phyloP scores from a whole-genome alignment of 2,113 vertebrate genomes.

The Macquaria australasica region DNA sequence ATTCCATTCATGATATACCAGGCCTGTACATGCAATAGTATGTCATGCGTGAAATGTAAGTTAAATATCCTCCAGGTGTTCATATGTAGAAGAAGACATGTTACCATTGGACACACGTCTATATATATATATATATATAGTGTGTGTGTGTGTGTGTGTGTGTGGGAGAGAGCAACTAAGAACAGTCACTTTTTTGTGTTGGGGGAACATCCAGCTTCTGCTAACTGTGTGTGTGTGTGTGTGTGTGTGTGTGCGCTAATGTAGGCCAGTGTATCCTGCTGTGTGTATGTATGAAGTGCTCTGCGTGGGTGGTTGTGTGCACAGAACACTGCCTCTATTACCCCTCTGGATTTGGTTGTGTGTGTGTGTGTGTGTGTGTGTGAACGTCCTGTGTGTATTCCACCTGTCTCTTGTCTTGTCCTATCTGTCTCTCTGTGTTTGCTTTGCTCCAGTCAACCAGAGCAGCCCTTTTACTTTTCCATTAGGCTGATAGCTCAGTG shows the following conservation, averaged over 20 bases:
- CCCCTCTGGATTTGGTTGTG: conserved; percentile 16
- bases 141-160: not conserved
- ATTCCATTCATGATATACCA: conserved; percentile 31
- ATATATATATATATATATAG: not conserved
- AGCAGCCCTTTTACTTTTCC: conserved; percentile 72
- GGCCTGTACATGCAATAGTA: conserved; percentile 35
- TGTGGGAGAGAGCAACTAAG: not conserved
- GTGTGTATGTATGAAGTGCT: conserved; percentile 3
- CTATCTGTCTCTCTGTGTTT: conserved; percentile 70
- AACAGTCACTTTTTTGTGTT: conserved; percentile 1
- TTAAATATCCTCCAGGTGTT: conserved; percentile 47
- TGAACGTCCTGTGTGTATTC: conserved; percentile 56
- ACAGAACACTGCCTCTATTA: conserved; percentile 30
- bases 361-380: conserved; percentile 44
- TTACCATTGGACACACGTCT: not conserved
- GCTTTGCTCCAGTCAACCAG: conserved; percentile 70
- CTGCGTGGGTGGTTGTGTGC: conserved; percentile 43
- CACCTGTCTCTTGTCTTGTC: conserved; percentile 68
- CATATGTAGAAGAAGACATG: conserved; percentile 15
- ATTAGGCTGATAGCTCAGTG: conserved; percentile 76
- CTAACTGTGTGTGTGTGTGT: not conserved
- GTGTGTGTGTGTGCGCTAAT: not conserved
- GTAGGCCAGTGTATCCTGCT: conserved; percentile 17
- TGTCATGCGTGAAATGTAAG: conserved; percentile 9
- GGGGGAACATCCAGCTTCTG: not conserved